Evolutionary conservation across 2,797 vertebrate genomes (phyloP).

Genomic region (Hypotaenidia philippensis): DNA sequence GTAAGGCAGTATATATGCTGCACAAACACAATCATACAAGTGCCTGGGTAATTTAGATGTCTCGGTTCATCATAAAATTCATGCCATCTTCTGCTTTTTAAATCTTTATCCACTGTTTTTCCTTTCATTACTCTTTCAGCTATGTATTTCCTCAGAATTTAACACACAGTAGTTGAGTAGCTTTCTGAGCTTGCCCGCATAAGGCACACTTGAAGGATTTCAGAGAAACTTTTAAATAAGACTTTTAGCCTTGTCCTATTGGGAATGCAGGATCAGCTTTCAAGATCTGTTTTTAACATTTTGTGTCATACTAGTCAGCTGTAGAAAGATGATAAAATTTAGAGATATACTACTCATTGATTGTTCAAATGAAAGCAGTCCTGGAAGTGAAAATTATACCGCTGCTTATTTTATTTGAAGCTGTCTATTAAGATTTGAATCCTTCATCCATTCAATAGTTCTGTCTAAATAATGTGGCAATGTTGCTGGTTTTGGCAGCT

Average conservation of each 20-base stretch:
- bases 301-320: background rate
- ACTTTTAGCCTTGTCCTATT: background rate
- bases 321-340: background rate
- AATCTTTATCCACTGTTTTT: background rate
- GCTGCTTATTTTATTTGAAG: background rate
- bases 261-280: background rate
- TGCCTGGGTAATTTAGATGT: too few species aligned
- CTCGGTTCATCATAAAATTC: background rate
- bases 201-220: background rate
- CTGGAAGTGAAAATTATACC: accelerated
- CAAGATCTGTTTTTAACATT: background rate
- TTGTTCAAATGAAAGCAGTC: background rate
- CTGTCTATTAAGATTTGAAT: background rate
- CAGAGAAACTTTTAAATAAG: background rate
- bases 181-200: background rate
- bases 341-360: background rate
- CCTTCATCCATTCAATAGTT: background rate
- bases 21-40: background rate
- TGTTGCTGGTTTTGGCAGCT: background rate
- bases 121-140: background rate
- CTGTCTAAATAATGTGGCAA: background rate
- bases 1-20: background rate
- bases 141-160: background rate
- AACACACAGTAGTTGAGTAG: background rate
- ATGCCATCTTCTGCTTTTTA: background rate